Evolutionary conservation across 2,888 invertebrate species (phyloP).

Genomic region (Emmelina monodactyla): DNA sequence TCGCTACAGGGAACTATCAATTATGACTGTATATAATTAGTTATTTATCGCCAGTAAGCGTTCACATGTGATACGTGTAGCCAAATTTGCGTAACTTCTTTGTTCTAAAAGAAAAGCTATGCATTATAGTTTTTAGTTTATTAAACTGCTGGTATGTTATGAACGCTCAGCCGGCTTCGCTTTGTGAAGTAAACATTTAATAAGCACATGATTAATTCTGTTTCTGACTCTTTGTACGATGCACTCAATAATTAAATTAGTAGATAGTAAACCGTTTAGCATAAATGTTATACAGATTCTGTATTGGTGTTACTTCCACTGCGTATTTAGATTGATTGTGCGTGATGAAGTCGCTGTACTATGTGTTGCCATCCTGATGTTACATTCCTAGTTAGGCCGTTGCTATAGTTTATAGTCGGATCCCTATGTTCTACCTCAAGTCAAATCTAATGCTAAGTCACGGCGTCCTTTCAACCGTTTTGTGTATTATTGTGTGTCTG

Average conservation of each 20-base stretch:
- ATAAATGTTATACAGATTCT: slow-evolving; percentile 28
- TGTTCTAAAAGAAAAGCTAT: slow-evolving; percentile 65
- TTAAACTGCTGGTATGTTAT: slow-evolving; percentile 27
- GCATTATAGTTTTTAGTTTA: slow-evolving; percentile 46
- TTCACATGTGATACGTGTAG: slow-evolving; percentile 66
- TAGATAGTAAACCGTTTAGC: slow-evolving; percentile 23
- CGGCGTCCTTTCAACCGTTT: slow-evolving; percentile 36
- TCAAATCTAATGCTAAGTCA: slow-evolving; percentile 56
- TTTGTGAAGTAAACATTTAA: slow-evolving; percentile 22
- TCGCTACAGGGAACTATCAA: slow-evolving; percentile 60
- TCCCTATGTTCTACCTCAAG: slow-evolving; percentile 63
- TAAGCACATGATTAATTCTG: slow-evolving; percentile 21
- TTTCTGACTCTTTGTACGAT: slow-evolving; percentile 24
- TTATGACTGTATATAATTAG: slow-evolving; percentile 45
- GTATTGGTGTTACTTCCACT: slow-evolving; percentile 31
- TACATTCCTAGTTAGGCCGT: slow-evolving; percentile 61
- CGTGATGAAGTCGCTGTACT: slow-evolving; percentile 38
- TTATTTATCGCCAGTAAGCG: slow-evolving; percentile 57
- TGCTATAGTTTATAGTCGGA: slow-evolving; percentile 50
- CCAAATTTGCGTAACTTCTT: slow-evolving; percentile 66
- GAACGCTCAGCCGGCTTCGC: slow-evolving; percentile 12
- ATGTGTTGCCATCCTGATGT: slow-evolving; percentile 53
- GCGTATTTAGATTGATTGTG: slow-evolving; percentile 33
- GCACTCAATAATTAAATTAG: slow-evolving; percentile 10
- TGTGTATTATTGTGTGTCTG: slow-evolving; percentile 17